phyloP scores from a whole-genome alignment of 2,797 vertebrate species.

The Acanthis flammea region DNA sequence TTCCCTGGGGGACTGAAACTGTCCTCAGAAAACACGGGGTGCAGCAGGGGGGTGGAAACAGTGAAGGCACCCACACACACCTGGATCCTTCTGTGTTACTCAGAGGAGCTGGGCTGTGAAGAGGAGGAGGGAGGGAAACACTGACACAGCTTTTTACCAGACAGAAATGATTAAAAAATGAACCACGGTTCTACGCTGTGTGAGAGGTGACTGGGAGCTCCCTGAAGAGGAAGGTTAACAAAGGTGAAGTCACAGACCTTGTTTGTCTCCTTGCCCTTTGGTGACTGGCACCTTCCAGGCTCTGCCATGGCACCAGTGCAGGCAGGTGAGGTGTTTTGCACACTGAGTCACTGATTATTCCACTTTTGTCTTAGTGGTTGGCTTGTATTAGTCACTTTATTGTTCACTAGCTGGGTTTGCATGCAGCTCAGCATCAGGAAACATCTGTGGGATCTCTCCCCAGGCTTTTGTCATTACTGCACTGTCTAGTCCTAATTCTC shows the following conservation, averaged over 20 bases:
- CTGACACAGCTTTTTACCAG: neutral
- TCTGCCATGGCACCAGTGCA: neutral
- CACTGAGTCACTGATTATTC: fast-evolving
- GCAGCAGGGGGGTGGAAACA: neutral
- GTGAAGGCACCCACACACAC: too few species aligned
- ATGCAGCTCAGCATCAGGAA: neutral
- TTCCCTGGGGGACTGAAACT: neutral
- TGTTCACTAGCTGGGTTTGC: neutral
- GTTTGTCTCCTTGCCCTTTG: neutral
- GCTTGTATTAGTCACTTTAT: neutral
- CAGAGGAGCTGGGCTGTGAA: neutral
- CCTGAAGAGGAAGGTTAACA: conserved; percentile 42
- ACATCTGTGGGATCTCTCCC: neutral
- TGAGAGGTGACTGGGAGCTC: neutral
- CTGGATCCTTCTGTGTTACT: neutral
- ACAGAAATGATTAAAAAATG: conserved; percentile 44
- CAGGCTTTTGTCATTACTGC: neutral
- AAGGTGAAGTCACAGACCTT: conserved; percentile 17
- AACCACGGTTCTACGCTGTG: neutral
- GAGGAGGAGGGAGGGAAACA: neutral
- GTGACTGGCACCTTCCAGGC: neutral
- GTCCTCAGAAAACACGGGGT: neutral
- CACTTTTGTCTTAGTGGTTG: neutral
- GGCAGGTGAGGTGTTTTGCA: neutral
- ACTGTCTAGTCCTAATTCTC: neutral